Base-by-base conservation (phyloP, 2,113 vertebrate species). In the Halcyon senegalensis region DNA sequence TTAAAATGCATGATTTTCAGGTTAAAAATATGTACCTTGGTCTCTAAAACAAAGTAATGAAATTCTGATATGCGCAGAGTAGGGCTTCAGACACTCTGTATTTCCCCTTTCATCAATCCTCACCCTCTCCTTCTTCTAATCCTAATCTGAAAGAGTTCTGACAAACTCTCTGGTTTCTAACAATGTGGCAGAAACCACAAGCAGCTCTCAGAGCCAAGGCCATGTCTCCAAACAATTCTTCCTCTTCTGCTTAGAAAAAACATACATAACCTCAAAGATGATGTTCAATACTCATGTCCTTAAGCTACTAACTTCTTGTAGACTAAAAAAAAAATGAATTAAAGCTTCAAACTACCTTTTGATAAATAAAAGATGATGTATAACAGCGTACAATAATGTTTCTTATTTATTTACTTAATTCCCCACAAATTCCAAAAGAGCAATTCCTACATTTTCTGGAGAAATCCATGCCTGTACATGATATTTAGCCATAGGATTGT, bases 351-450 rank as follows among this genome's bases (percentile, higher is more conserved):
- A 87, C 86, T 94, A 93, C 55, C 79, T 91, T 97, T 67, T 79
- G 73, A 84, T 93, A 88, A 94, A 92, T 75, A 94, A 95, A 92
- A 95, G 51, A 85, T 88, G 25, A 75, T 77, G 37, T 50, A 87
- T 70, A 94, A 81, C 33, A 93, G 56, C 44, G 85, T 55, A 81
- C 5, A 60, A 70, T 35, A 67, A 39, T 35, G 35, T 35, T 35
- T 35, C 7, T 35, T 35, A 74, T 72, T 37, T 51, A 50, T 53
- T 72, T 51, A 37, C 25, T 72, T 41, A 53, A 55, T 55, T 31
- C 21, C 28, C 28, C 37, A 33, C 39, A 51, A 95, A 87, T 78
- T 50, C 7, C 19, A 21, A 56, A 86, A 63, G 39, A 68, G 21
- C 15, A 69, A 63, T n/a, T 56, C 63, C 37, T 67, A 13, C 13